Evolutionary conservation across 2,113 vertebrate genomes (phyloP), one percentile per base, ranked within the genome.

Genomic region (Notarius quadriscutis): DNA sequence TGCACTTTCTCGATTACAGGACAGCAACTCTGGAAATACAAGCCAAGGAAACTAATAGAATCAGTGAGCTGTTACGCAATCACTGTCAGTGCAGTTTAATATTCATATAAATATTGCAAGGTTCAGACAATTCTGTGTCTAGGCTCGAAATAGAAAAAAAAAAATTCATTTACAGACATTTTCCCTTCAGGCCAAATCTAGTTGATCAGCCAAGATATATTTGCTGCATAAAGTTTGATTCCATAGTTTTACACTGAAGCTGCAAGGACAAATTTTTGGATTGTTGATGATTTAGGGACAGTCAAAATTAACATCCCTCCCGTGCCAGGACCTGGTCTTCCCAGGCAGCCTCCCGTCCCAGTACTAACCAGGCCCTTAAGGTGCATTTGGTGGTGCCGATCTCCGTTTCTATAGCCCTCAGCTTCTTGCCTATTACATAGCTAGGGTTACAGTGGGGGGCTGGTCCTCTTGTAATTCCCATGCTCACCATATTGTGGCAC

Each of bases 1-100:
- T 53, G 86, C 78, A 87, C 34, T 81, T 71, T 87, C 86, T 81
- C 79, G 25, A 81, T 81, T 87, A 69, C 30, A 82, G 65, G 63
- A 87, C 41, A 87, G 67, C 86, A 60, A 48, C 62, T 22, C 22
- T 41, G 20, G 50, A 82, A 63, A 78, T 67, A 41, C 48, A 34
- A 53, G 81, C 81, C 41, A 25, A 60, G 78, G 79, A 86, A 81
- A 81, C 78, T 81, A 86, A 86, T 60, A 71, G 65, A 72, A 81
- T 86, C 85, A 72, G 78, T 50, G 78, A 81, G 30, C 20, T 81
- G 63, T 67, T 58, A 58, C 9, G 9, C 53, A 74, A 25, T 57
- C 65, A 11, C n/a, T 69, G 81, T 83, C 62, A 69, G 81, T n/a
- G 62, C 41, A 50, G 58, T 15, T 25, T 27, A 67, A 84, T n/a